phyloP scores from a whole-genome alignment of 2,797 vertebrate species.

The Acanthurus tractus region DNA sequence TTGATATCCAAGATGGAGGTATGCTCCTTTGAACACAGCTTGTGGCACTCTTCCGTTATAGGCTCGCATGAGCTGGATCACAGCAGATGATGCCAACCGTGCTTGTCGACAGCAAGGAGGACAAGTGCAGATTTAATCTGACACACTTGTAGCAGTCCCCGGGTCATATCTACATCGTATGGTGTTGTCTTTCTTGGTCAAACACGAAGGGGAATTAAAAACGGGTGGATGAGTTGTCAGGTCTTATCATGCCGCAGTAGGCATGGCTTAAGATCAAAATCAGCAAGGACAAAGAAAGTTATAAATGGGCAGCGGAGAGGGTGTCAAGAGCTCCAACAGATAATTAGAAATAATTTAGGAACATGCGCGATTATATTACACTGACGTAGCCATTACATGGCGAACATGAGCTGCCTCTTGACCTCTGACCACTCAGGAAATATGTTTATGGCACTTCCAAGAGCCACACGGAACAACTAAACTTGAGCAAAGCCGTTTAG shows the following conservation, averaged over 20 bases:
- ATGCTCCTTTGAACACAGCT: constrained; percentile 81
- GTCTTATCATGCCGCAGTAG: constrained; percentile 21
- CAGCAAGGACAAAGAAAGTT: constrained; percentile 27
- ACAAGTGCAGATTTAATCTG: constrained; percentile 72
- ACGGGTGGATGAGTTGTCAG: constrained; percentile 4
- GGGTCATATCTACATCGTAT: constrained; percentile 59
- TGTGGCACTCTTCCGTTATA: constrained; percentile 68
- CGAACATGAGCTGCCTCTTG: constrained; percentile 25
- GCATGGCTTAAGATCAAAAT: constrained; percentile 33
- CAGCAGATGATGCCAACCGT: constrained; percentile 62
- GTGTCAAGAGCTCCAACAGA: constrained; percentile 24
- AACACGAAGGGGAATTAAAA: constrained; percentile 58
- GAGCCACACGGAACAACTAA: neutral
- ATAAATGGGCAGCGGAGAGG: neutral
- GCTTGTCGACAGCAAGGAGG: constrained; percentile 76
- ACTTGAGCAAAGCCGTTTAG: neutral
- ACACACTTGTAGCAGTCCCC: constrained; percentile 57
- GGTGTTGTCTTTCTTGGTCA: constrained; percentile 60
- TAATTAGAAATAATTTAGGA: constrained; percentile 20
- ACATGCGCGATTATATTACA: constrained; percentile 18
- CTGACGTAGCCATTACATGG: constrained; percentile 4
- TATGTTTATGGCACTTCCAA: constrained; percentile 8
- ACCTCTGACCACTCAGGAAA: constrained; percentile 11
- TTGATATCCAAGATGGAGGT: constrained; percentile 85
- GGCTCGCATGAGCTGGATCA: constrained; percentile 63